Base-by-base conservation (phyloP, 1,140 invertebrate genomes). In the Trichoplusia ni region DNA sequence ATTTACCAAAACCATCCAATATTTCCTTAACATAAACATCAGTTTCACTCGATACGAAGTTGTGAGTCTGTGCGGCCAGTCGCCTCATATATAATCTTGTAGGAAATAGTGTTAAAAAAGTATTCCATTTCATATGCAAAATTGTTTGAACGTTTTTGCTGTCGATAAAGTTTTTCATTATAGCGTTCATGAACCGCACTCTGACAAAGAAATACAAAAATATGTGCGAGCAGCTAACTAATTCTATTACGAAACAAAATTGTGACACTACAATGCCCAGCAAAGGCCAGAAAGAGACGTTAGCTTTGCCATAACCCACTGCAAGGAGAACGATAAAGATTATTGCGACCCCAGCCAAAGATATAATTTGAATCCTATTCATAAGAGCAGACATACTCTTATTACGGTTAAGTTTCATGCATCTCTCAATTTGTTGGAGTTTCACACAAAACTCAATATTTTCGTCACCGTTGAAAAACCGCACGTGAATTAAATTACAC, bases 351-450 rank as follows among this genome's bases (percentile, higher is more conserved):
- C 64, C 2, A 0, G 18, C 2, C 5, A 79, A 13, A 6, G 79
- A 62, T 8, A 44, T 4, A 13, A 64, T 7, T 63, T 83, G 79
- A 4, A 44, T 23, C 42, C 59, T 58, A 23, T 64, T 71, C 29
- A 73, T 14, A 0, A 70, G 19, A 1, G 33, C 13, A 25, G 75
- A 66, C 0, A 79, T 49, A 8, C 29, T 13, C 18, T 58, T 51
- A 6, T 73, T 76, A 3, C 64, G 49, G 16, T 79, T 54, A 5
- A 83, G 65, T 21, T 71, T 71, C 69, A 87, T 65, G 18, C 71
- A 37, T 9, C 75, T 64, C 42, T 87, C 81, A 2, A 85, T 76
- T 60, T 79, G 58, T 60, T 87, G 81, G 29, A 82, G 63, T 66
- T 76, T 64, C 8, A 85, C 42, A 11, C 70, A 81, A 29, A 87